Base-by-base conservation (phyloP, 1,140 invertebrate species). In the Copidosoma floridanum region DNA sequence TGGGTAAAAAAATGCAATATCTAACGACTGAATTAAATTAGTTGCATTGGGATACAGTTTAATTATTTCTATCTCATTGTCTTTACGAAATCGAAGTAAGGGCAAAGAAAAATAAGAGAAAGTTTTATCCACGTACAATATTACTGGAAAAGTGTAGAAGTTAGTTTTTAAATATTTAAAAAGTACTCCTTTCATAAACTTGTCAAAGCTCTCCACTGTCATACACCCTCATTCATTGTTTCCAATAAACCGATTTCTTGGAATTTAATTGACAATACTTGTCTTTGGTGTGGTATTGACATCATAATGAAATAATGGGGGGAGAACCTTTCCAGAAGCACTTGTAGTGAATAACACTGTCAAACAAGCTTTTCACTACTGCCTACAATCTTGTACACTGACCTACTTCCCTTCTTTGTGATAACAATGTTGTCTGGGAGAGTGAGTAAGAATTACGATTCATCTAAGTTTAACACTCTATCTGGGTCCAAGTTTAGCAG, bases 91-190 rank as follows among this genome's bases (percentile, higher is more conserved):
- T 32, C 70, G 20, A 46, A 41, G 61, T n/a, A 72, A 27, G 46
- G 72, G 50, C 10, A 71, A 64, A 14, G n/a, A 68, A 66, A 23
- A 78, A 54, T 80, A 72, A 24, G 71, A 73, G 26, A 37, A 54
- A 68, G 73, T 72, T 10, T 71, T 74, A 68, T 78, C 77, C 11
- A 74, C 35, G 68, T 72, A 78, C 6, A 78, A 48, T 40, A 72
- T 61, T 11, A 77, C 66, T 40, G 76, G 72, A 50, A 60, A 69
- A 27, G 50, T n/a, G n/a, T 47, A 24, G 3, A 27, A 12, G 35
- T 58, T 43, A 73, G 68, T 29, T 67, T 64, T 27, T 56, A 48
- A 38, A 75, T 74, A 26, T 71, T 24, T 37, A 27, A 52, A 48
- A 47, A 54, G 48, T 3, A 26, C 24, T 11, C 23, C 37, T 16